phyloP scores from a whole-genome alignment of 2,797 vertebrate genomes.

The Anabacerthia variegaticeps region DNA sequence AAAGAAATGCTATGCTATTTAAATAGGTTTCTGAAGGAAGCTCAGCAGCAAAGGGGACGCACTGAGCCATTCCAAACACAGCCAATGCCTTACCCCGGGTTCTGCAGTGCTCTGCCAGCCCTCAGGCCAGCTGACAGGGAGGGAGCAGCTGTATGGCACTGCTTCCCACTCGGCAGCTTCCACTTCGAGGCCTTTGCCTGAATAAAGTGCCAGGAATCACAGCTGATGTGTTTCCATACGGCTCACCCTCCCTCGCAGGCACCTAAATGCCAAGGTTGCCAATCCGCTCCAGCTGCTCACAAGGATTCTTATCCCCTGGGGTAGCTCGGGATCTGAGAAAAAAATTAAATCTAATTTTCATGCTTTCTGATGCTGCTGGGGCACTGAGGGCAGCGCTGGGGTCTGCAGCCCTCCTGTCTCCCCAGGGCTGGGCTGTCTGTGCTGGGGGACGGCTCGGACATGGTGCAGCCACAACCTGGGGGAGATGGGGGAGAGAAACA shows the following conservation, averaged over 20 bases:
- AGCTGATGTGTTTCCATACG: accelerated
- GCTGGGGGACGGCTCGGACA: background rate
- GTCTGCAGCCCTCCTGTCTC: background rate
- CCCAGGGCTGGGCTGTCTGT: accelerated
- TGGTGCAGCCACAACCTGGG: background rate
- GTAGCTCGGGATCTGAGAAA: background rate
- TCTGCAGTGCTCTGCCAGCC: background rate
- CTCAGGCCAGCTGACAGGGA: background rate
- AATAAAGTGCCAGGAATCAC: background rate
- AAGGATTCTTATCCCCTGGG: background rate
- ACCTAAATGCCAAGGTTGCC: background rate
- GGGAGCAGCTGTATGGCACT: background rate
- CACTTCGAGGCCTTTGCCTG: background rate
- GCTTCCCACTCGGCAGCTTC: background rate
- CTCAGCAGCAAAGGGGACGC: background rate
- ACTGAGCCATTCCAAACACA: background rate
- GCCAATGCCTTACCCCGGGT: accelerated
- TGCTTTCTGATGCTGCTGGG: background rate
- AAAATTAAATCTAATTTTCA: background rate
- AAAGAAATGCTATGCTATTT: background rate
- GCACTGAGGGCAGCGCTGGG: accelerated
- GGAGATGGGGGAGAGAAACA: background rate
- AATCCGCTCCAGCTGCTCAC: accelerated
- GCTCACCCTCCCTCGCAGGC: background rate
- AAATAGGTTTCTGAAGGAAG: background rate